Base-by-base conservation (phyloP, 1,140 invertebrate species). In the Dendroctonus valens region DNA sequence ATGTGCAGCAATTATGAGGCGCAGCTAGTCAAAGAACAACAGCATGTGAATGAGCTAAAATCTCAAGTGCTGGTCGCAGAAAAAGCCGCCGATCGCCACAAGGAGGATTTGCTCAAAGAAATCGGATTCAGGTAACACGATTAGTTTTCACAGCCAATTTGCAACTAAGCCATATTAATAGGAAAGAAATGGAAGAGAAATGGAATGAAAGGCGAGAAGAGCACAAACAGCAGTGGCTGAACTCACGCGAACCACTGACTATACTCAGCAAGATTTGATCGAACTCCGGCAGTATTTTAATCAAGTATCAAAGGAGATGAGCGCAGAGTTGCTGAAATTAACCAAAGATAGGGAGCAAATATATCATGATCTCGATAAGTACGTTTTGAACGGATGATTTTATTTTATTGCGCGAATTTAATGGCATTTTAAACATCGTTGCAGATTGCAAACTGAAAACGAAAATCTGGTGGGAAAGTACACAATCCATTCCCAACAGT, bases 391-490 rank as follows among this genome's bases (percentile, higher is more conserved):
- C 58, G 7, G n/a, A 14, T 59, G 15, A 61, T 14, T 59, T 59
- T 15, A 11, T 12, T 42, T 12, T n/a, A n/a, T n/a, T n/a, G n/a
- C 6, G n/a, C n/a, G 48, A 11, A 38, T 41, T 14, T 52, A 41
- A 59, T 46, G 41, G 8, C 42, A 11, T 4, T 9, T 46, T 26
- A 26, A 41, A 39, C 6, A 6, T 37, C 7, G 14, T 81, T 81
- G 50, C 74, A 89, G 87, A 64, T 78, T 97, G 72, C 91, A 95
- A 79, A 83, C 86, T 70, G 91, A 94, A 77, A 96, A 96, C 82
- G 93, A 91, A 76, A 89, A 87, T 73, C 78, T 98, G 2, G 85
- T 95, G 15, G 95, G 94, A 5, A 92, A 93, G 78, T 91, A 94
- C 79, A 89, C 89, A 51, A 89, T 90, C 70, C 88, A 89, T 75